These are phyloP conservation scores for Galerucella pusilla DNA, from an alignment of 2,888 invertebrate species.

Conservation along the genomic window DNA sequence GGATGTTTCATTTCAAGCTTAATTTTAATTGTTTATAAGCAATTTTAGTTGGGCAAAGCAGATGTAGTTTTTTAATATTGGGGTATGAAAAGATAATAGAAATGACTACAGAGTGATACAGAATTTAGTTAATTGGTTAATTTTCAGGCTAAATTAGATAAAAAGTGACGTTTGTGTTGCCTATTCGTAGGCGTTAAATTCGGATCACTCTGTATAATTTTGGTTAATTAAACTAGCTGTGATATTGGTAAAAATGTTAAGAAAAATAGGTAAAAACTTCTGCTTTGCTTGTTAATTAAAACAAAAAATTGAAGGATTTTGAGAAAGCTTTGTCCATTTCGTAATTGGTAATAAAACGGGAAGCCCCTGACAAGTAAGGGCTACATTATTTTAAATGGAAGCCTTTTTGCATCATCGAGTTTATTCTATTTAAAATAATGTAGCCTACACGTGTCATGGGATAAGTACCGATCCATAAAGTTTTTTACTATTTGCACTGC, in stretches of 20 bases:
- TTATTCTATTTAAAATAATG: too few relatives aligned
- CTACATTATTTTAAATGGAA: too few relatives aligned
- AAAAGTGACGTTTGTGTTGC: neutral
- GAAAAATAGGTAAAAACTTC: slow-evolving; percentile 15
- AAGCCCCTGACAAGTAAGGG: too few relatives aligned
- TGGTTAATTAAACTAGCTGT: slow-evolving; percentile 22
- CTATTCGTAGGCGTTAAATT: neutral
- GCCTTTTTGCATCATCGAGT: too few relatives aligned
- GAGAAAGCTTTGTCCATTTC: slow-evolving; percentile 22
- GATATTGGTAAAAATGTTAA: slow-evolving; percentile 20
- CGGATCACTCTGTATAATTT: slow-evolving; percentile 4
- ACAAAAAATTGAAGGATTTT: slow-evolving; percentile 16
- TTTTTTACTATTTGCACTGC: slow-evolving; percentile 38
- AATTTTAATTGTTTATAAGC: slow-evolving; percentile 21
- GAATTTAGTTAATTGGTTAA: neutral
- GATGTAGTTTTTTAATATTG: slow-evolving; percentile 23
- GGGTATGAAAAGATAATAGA: slow-evolving; percentile 1
- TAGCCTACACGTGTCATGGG: too few relatives aligned
- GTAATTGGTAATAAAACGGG: neutral
- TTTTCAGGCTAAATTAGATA: neutral
- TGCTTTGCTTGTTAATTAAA: slow-evolving; percentile 31
- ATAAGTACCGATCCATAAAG: neutral
- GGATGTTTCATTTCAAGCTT: slow-evolving; percentile 10
- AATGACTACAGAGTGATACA: neutral
- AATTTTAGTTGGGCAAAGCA: slow-evolving; percentile 30